Evolutionary conservation across 1,140 invertebrate genomes (phyloP), one percentile per base, ranked within the genome.

Genomic region (Homarus americanus): DNA sequence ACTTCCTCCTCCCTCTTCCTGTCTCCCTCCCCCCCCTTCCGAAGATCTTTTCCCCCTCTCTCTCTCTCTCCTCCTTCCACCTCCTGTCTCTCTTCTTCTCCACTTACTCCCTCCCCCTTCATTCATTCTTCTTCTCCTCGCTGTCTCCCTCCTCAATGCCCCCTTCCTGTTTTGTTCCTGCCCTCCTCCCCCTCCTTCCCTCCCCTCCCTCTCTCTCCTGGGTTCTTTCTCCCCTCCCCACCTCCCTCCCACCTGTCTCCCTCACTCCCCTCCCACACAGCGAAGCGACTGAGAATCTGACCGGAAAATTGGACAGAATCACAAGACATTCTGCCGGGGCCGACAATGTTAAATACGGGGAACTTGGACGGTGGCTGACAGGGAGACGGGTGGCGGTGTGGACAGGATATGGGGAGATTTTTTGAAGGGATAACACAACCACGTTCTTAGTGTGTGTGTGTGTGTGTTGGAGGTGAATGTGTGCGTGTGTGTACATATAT

Each of bases 301-400:
- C 69, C 83, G 83, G 66, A 85, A 85, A 85, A 85, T 85, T 85
- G 83, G 83, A 85, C 83, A 73, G 44, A 85, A 85, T 85, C 83
- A 85, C 83, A 44, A 66, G 58, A 73, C 66, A 44, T 85, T 85
- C 82, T 83, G 82, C 75, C 75, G 66, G 83, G 34, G 24, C 24
- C 83, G 66, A 63, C 83, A 53, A 85, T 75, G 83, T 73, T 73
- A 73, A 75, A 85, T 85, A 85, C 83, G 44, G 69, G 69, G 75
- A 85, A 73, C 72, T 82, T 85, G 72, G 83, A 73, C 40, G 44
- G 4, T 69, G 69, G 34, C 75, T 85, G 83, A 75, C 69, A 85
- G 83, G 40, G 82, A 84, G 83, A 75, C 83, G 41, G 83, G n/a
- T 28, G 40, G 69, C 49, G 41, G 66, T 40, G 38, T 75, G 66